These are phyloP conservation scores for Pachyramphus minor DNA, from an alignment of 2,113 vertebrate species.

Conservation along the genomic window DNA sequence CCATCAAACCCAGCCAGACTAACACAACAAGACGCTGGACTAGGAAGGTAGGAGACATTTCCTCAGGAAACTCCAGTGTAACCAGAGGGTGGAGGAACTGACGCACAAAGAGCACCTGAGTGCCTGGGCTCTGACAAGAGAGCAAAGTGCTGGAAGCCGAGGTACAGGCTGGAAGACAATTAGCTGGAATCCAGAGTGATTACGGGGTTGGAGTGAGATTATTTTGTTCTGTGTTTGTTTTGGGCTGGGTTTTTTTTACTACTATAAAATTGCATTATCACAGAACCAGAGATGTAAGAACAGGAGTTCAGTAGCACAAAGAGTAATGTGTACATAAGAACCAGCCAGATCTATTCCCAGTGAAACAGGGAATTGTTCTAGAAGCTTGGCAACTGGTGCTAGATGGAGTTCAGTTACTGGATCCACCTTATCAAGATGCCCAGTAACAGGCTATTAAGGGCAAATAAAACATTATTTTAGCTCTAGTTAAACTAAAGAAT, in stretches of 20 bases:
- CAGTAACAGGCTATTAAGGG: background rate
- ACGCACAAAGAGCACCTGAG: background rate
- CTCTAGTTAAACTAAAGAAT: background rate
- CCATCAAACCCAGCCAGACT: background rate
- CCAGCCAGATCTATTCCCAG: background rate
- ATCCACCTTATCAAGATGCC: background rate
- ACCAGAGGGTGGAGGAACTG: background rate
- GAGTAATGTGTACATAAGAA: accelerated
- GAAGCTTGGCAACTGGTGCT: background rate
- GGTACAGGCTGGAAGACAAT: background rate
- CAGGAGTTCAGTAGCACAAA: background rate
- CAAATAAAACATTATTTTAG: background rate
- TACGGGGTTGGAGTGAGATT: background rate
- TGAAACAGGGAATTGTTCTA: background rate
- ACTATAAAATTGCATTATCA: background rate
- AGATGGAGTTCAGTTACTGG: background rate
- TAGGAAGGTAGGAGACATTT: background rate
- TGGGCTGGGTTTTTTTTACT: background rate
- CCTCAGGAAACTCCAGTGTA: background rate
- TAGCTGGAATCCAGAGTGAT: background rate
- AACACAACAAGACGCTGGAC: background rate
- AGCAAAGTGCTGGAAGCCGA: background rate
- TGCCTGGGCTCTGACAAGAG: accelerated
- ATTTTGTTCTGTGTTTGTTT: background rate
- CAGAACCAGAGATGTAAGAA: background rate